These are phyloP conservation scores for Pardosa pseudoannulata DNA, from an alignment of 2,888 invertebrate species.

Conservation along the genomic window DNA sequence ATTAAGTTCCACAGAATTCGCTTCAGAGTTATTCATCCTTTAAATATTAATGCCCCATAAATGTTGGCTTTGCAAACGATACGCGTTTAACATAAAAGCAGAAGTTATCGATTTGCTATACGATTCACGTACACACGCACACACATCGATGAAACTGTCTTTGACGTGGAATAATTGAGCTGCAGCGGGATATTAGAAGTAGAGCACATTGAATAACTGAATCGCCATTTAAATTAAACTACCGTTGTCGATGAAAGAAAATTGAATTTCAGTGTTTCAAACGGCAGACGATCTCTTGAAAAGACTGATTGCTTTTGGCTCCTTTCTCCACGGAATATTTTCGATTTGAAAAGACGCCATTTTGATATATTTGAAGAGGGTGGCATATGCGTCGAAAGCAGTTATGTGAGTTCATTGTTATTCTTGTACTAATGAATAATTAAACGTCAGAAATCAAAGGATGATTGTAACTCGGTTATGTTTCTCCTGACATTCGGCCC, in stretches of 20 bases:
- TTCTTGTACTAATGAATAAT: neutral
- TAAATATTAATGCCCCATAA: conserved; percentile 15
- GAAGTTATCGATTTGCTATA: neutral
- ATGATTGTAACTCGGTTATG: too few species aligned
- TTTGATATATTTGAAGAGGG: neutral
- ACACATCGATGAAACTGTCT: conserved; percentile 10
- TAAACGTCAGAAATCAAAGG: neutral
- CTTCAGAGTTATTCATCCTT: neutral
- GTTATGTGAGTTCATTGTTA: neutral
- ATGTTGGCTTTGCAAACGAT: conserved; percentile 3
- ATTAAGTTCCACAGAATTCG: neutral
- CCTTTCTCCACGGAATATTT: neutral
- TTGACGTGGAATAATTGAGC: conserved; percentile 19
- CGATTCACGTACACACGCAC: neutral
- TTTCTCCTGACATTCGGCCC: too few species aligned
- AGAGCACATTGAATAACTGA: neutral
- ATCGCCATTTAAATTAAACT: conserved; percentile 15
- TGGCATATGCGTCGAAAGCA: neutral
- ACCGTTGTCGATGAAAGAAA: neutral
- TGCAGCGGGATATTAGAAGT: neutral
- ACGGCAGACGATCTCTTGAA: neutral
- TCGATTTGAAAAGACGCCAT: neutral
- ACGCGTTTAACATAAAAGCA: conserved; percentile 9
- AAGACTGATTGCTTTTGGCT: conserved; percentile 13
- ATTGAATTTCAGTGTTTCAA: conserved; percentile 1